Evolutionary conservation across 2,113 vertebrate species (phyloP).

Genomic region (Noturus placidus): DNA sequence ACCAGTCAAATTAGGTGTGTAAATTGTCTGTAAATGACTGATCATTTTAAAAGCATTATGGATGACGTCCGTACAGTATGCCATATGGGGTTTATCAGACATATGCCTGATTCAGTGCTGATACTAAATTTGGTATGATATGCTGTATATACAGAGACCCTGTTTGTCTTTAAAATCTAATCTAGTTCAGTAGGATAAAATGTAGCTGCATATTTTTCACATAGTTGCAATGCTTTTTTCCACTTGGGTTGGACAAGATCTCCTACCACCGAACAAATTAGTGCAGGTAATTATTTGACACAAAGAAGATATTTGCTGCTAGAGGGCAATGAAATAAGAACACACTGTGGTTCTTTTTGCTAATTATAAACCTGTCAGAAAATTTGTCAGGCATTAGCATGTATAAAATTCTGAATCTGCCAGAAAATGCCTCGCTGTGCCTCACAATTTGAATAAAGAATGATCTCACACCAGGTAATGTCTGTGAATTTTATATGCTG

Average conservation of each 20-base stretch:
- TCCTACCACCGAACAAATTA: constrained; percentile 8
- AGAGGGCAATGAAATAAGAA: constrained; percentile 29
- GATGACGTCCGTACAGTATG: not conserved
- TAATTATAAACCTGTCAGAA: constrained; percentile 24
- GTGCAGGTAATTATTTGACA: constrained; percentile 19
- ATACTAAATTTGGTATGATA: not conserved
- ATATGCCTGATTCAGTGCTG: not conserved
- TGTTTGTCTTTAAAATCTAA: not conserved
- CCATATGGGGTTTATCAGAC: not conserved
- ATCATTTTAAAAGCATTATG: not conserved
- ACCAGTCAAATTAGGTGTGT: constrained; percentile 2
- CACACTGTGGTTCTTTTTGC: not conserved
- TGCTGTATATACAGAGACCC: not conserved
- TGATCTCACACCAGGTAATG: constrained; percentile 39
- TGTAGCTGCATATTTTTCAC: constrained; percentile 9
- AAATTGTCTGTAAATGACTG: not conserved
- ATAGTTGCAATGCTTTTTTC: constrained; percentile 6
- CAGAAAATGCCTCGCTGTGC: constrained; percentile 4
- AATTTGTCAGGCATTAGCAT: constrained; percentile 26
- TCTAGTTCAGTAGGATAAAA: not conserved
- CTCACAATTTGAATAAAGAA: constrained; percentile 31
- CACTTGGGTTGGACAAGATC: constrained; percentile 3
- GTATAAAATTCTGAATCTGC: constrained; percentile 12
- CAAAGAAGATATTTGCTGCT: constrained; percentile 32
- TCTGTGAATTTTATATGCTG: constrained; percentile 26